These are phyloP conservation scores for Drosophila truncata DNA, from an alignment of 1,140 invertebrate genomes.

Conservation along the genomic window DNA sequence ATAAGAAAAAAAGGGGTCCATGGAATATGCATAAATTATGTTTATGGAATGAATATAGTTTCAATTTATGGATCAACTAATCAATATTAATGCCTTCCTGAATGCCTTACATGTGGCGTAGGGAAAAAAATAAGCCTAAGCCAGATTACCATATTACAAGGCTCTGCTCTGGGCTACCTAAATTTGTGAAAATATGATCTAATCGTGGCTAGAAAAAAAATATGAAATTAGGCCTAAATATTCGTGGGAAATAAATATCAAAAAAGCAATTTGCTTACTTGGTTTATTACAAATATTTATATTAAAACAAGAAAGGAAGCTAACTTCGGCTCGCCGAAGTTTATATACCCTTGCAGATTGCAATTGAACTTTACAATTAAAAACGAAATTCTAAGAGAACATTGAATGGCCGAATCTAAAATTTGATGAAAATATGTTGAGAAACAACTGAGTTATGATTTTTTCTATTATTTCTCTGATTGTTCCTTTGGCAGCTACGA, in stretches of 20 bases:
- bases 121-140: slow-evolving; percentile 1
- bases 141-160: slow-evolving; percentile 35
- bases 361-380: too few species aligned
- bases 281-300: not conserved
- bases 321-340: too few species aligned
- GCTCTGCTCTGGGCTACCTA: slow-evolving; percentile 6
- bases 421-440: too few species aligned
- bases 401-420: too few species aligned
- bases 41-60: slow-evolving; percentile 38
- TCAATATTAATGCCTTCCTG: slow-evolving; percentile 63
- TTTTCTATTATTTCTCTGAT: too few species aligned
- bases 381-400: too few species aligned
- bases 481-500: too few species aligned
- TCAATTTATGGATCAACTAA: slow-evolving; percentile 54
- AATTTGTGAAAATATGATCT: slow-evolving; percentile 22
- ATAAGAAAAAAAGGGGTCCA: slow-evolving; percentile 14
- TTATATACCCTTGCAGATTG: too few species aligned
- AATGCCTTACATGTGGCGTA: slow-evolving; percentile 23
- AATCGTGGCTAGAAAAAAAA: slow-evolving; percentile 10
- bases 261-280: not conserved
- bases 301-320: too few species aligned
- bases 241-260: slow-evolving; percentile 17
- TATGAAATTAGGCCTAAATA: not conserved
- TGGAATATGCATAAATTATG: slow-evolving; percentile 30
- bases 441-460: too few species aligned